These are phyloP conservation scores for Chelon auratus DNA, from an alignment of 2,797 vertebrate species.

Conservation along the genomic window DNA sequence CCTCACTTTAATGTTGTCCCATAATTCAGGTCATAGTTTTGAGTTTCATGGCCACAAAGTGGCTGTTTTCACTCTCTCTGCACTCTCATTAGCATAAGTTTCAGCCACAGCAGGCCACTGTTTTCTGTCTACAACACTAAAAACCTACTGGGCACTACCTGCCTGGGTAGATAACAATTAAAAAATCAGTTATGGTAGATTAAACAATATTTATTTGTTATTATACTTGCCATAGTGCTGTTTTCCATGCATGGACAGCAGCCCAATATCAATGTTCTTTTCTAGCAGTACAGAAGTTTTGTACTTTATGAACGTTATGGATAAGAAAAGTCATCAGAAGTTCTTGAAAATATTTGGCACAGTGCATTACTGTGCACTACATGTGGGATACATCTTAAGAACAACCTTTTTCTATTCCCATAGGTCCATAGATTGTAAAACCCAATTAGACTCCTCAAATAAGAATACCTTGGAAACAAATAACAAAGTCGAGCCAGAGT, in stretches of 20 bases:
- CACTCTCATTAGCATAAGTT: not conserved
- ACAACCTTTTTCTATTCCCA: conserved; percentile 5
- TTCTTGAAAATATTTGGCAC: not conserved
- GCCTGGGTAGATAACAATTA: too few relatives aligned
- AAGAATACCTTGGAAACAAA: conserved; percentile 88
- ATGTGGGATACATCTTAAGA: not conserved
- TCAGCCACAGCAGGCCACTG: not conserved
- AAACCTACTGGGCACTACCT: not conserved
- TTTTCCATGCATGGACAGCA: not conserved
- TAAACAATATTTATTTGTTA: not conserved
- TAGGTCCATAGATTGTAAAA: conserved; percentile 94
- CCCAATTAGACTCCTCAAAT: conserved; percentile 85
- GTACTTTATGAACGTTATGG: not conserved
- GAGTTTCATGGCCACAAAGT: not conserved
- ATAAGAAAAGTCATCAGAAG: not conserved
- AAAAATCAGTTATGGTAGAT: not conserved
- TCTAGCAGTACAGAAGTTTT: not conserved
- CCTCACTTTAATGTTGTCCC: not conserved
- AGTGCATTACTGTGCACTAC: not conserved
- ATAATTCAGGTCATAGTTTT: not conserved
- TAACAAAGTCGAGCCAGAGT: conserved; percentile 89
- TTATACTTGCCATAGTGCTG: not conserved
- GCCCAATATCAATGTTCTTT: not conserved
- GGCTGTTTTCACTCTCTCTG: not conserved
- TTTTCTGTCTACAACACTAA: not conserved